Evolutionary conservation across 2,113 vertebrate genomes (phyloP).

Genomic region (Panthera uncia): DNA sequence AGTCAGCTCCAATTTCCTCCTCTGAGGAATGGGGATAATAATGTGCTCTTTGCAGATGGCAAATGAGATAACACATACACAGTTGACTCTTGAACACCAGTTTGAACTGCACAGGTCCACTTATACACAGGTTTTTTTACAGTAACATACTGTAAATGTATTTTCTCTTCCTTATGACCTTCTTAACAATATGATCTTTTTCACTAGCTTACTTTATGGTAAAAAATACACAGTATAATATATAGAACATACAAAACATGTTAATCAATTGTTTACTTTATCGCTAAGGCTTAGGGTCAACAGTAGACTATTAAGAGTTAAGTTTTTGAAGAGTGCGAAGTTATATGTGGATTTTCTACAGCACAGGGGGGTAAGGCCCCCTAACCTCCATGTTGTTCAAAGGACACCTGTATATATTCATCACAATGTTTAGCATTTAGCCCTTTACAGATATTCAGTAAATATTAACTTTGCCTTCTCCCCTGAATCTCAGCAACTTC

Average conservation of each 20-base stretch:
- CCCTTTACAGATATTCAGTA: background rate
- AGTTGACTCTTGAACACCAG: background rate
- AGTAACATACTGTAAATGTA: background rate
- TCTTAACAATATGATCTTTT: background rate
- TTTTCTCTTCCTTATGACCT: background rate
- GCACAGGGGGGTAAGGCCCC: background rate
- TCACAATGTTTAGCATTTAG: background rate
- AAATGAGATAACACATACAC: conserved; percentile 18
- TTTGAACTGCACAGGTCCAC: background rate
- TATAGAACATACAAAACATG: background rate
- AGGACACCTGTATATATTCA: background rate
- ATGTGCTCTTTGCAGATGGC: background rate
- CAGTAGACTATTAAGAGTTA: background rate
- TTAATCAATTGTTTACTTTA: background rate
- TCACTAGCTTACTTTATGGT: background rate
- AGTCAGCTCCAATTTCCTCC: conserved; percentile 42
- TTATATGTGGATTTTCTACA: background rate
- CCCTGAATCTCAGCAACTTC: background rate
- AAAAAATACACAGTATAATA: background rate
- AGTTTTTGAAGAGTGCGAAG: background rate
- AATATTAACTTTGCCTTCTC: background rate
- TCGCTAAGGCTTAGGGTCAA: background rate
- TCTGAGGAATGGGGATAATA: background rate
- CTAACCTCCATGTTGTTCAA: background rate
- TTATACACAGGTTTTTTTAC: background rate